Evolutionary conservation across 2,888 invertebrate genomes (phyloP), one percentile per base, ranked within the genome.

Genomic region (Cephus rjabovi): DNA sequence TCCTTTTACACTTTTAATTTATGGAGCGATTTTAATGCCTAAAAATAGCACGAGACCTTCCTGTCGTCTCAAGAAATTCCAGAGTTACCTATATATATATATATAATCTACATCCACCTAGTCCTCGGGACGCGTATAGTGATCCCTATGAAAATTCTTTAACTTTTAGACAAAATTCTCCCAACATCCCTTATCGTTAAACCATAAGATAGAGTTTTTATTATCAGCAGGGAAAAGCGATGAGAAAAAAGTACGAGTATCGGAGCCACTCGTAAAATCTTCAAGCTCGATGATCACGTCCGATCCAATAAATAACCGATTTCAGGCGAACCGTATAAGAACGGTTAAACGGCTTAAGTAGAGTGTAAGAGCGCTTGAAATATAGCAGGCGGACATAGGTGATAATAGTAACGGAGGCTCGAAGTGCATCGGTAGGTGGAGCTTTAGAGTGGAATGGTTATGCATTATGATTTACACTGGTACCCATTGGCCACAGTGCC

Each of bases 21-120:
- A 89, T 89, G 88, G 87, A 86, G 86, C 89, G 89, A 89, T 89
- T 89, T 89, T 88, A 89, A 89, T 88, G 86, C 86, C 89, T 89
- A 89, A 89, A 89, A 89, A 89, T 89, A 89, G 87, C 87, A 82
- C 81, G 84, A 83, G 85, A 82, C 84, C 80, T 83, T 81, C 83
- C 81, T 80, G 78, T 81, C 80, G 77, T 78, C 81, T 81, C 81
- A 78, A 83, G 79, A 83, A 40, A 40, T 40, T 40, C 40, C 15
- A 40, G 15, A 40, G 40, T 15, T 15, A 37, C 37, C 37, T 37
- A 12, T 37, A 12, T 37, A 35, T 35, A 34, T 35, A 35, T 37
- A 12, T 37, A 12, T 37, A 37, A 40, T 15, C 40, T 40, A 40
- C 40, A 15, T 40, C 40, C 6, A 15, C 40, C 15, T 15, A 4